Evolutionary conservation across 1,140 invertebrate genomes (phyloP).

Genomic region (Dinothrombium tinctorium): DNA sequence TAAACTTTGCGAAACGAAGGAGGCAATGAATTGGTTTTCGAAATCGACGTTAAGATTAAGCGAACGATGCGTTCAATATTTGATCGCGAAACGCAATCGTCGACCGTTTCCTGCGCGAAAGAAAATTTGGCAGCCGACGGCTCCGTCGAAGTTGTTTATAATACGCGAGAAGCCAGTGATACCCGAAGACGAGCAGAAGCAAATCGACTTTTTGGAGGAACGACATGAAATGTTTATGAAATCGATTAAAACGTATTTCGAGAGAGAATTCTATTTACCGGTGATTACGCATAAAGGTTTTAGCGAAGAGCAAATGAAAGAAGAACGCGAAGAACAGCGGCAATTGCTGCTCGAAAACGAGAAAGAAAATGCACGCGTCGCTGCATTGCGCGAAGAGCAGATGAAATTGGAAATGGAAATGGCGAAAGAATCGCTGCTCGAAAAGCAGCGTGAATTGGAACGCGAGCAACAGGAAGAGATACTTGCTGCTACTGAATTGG

Average conservation of each 20-base stretch:
- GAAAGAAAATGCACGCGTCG: slow-evolving; percentile 41
- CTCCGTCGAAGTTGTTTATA: slow-evolving; percentile 48
- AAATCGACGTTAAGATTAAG: too few relatives aligned
- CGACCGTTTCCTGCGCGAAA: slow-evolving; percentile 23
- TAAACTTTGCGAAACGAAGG: too few relatives aligned
- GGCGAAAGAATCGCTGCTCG: slow-evolving; percentile 24
- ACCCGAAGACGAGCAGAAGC: slow-evolving; percentile 33
- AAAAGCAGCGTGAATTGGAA: slow-evolving; percentile 22
- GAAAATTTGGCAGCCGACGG: slow-evolving; percentile 46
- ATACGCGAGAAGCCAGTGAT: slow-evolving; percentile 33
- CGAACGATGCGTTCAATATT: too few relatives aligned
- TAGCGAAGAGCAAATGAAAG: slow-evolving; percentile 23
- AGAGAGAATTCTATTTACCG: slow-evolving; percentile 14
- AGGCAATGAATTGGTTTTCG: too few relatives aligned
- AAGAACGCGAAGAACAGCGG: slow-evolving; percentile 39
- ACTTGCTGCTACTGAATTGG: slow-evolving; percentile 21
- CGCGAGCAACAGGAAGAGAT: slow-evolving; percentile 23
- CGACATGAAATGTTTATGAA: slow-evolving; percentile 34
- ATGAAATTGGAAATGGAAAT: slow-evolving; percentile 18
- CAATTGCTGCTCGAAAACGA: slow-evolving; percentile 36
- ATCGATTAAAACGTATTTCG: slow-evolving; percentile 21
- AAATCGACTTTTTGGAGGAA: slow-evolving; percentile 36
- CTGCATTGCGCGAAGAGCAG: slow-evolving; percentile 15
- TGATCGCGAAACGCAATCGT: background rate
- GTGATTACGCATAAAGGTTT: slow-evolving; percentile 21